These are phyloP conservation scores for Acanthochromis polyacanthus DNA, from an alignment of 2,113 vertebrate genomes.

Conservation along the genomic window DNA sequence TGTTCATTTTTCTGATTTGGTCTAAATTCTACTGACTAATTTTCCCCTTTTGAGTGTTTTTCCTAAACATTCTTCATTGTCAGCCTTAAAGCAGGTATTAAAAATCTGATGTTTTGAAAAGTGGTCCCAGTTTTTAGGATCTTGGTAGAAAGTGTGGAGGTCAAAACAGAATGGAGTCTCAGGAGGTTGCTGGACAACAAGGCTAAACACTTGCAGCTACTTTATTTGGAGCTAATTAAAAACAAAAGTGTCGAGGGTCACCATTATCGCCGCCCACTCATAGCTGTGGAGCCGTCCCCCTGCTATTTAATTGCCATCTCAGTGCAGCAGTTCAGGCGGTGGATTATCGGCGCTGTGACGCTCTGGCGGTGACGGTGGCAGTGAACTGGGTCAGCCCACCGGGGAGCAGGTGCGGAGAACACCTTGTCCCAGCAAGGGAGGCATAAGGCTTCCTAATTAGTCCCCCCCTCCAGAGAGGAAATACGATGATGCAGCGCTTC, in stretches of 20 bases:
- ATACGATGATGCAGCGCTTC: conserved; percentile 65
- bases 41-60: too few species aligned
- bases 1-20: too few species aligned
- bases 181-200: background rate
- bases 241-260: conserved; percentile 23
- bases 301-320: conserved; percentile 35
- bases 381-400: conserved; percentile 77
- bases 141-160: background rate
- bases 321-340: background rate
- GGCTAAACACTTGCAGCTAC: background rate
- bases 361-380: conserved; percentile 37
- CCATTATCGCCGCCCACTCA: background rate
- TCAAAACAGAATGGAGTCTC: background rate
- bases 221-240: conserved; percentile 29
- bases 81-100: too few species aligned
- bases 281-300: background rate
- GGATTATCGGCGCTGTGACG: conserved; percentile 23
- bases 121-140: background rate
- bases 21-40: too few species aligned
- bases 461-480: conserved; percentile 50
- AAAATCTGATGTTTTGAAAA: too few species aligned
- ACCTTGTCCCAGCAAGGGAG: conserved; percentile 64
- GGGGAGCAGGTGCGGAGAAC: conserved; percentile 73
- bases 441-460: conserved; percentile 71
- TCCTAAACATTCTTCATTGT: too few species aligned